These are phyloP conservation scores for Drosophila micromelanica DNA, from an alignment of 1,140 invertebrate genomes.

Conservation along the genomic window DNA sequence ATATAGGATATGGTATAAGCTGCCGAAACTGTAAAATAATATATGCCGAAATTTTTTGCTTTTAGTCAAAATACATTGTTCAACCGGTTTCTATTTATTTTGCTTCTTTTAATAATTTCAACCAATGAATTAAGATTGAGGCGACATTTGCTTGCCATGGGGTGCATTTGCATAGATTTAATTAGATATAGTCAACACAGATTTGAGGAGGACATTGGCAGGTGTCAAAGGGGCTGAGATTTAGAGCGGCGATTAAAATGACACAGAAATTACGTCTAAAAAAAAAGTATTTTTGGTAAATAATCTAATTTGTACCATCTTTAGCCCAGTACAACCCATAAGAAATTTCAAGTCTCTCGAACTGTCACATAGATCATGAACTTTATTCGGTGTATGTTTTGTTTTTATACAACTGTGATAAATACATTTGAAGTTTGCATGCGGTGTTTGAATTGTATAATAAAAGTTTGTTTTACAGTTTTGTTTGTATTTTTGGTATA, in stretches of 20 bases:
- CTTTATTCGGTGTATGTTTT: constrained; percentile 62
- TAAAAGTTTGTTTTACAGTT: constrained; percentile 47
- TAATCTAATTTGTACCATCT: too few species aligned
- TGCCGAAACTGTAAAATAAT: too few species aligned
- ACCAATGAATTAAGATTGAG: background rate
- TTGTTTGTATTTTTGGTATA: constrained; percentile 12
- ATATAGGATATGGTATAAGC: background rate
- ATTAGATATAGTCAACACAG: constrained; percentile 37
- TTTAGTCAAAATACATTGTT: too few species aligned
- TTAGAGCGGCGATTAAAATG: constrained; percentile 36
- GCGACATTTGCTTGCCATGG: background rate
- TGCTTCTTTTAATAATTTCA: too few species aligned
- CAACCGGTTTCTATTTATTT: too few species aligned
- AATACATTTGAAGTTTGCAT: constrained; percentile 54
- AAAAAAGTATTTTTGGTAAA: too few species aligned
- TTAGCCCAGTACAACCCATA: background rate
- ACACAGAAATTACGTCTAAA: constrained; percentile 33
- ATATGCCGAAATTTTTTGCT: too few species aligned
- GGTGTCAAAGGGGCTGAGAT: constrained; percentile 19
- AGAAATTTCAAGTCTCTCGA: background rate
- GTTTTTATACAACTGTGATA: constrained; percentile 54
- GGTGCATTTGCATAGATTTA: constrained; percentile 60
- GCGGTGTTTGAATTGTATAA: constrained; percentile 38
- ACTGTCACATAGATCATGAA: constrained; percentile 32
- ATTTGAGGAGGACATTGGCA: background rate